Percentiles rank a stretch among this genome's conserved stretches.
These are phyloP conservation scores for Danio choprae DNA, from an alignment of 2,797 vertebrate genomes.

Conservation along the genomic window DNA sequence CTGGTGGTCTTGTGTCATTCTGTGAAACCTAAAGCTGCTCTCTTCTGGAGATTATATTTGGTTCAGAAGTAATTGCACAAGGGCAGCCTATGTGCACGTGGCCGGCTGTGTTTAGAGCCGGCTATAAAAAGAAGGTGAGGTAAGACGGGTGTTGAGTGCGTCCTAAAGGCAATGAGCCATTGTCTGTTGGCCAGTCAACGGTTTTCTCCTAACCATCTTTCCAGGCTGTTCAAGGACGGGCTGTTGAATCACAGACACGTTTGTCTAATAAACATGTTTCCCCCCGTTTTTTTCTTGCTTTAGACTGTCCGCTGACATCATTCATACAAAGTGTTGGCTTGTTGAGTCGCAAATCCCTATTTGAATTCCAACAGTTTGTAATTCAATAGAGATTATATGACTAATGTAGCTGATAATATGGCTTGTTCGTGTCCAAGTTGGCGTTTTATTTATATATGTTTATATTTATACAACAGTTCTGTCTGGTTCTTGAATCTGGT, in stretches of 20 bases:
- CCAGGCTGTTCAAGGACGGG: constrained; percentile 60
- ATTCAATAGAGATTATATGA: neutral
- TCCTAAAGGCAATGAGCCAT: constrained; percentile 74
- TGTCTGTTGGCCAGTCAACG: constrained; percentile 65
- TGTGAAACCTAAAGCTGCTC: constrained; percentile 43
- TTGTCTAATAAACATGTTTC: constrained; percentile 3
- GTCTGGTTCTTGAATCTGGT: no score
- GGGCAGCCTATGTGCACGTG: constrained; percentile 49
- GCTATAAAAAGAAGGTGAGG: constrained; percentile 90
- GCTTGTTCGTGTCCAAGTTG: constrained; percentile 48
- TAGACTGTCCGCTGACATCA: constrained; percentile 2
- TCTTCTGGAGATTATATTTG: constrained; percentile 72
- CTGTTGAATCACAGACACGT: constrained; percentile 35
- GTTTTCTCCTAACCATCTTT: constrained; percentile 64
- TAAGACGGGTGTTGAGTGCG: constrained; percentile 76
- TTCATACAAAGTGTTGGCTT: constrained; percentile 4
- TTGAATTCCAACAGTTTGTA: constrained; percentile 26
- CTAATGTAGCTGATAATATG: constrained; percentile 52
- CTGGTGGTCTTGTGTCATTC: neutral
- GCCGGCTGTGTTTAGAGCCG: constrained; percentile 67
- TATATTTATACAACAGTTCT: no score
- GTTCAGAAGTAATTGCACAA: constrained; percentile 60
- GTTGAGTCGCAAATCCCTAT: constrained; percentile 6
- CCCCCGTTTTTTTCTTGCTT: neutral
- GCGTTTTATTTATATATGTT: no score